Evolutionary conservation across 2,797 vertebrate species (phyloP).

Genomic region (Zonotrichia albicollis): DNA sequence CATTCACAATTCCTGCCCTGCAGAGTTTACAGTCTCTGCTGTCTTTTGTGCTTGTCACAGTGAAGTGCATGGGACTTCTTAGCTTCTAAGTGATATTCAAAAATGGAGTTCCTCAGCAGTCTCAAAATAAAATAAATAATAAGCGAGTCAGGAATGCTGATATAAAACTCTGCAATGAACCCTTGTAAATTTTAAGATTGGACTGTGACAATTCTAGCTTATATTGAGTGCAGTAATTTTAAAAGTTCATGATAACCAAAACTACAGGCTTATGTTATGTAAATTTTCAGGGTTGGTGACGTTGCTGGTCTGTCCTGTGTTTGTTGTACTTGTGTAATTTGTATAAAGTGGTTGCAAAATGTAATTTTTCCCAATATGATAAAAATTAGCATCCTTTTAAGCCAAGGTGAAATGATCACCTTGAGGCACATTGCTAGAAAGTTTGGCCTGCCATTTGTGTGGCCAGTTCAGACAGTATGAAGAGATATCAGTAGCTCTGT

Average conservation of each 20-base stretch:
- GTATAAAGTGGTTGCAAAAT: neutral
- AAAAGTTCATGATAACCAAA: neutral
- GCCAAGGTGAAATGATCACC: neutral
- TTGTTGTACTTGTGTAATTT: neutral
- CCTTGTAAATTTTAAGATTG: neutral
- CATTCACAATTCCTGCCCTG: neutral
- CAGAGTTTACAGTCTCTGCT: neutral
- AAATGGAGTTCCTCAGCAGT: neutral
- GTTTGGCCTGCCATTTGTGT: neutral
- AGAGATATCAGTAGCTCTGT: neutral
- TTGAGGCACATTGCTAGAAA: neutral
- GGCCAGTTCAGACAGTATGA: neutral
- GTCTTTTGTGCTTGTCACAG: neutral
- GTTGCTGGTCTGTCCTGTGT: neutral
- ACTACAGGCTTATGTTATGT: neutral
- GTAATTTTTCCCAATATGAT: neutral
- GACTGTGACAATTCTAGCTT: neutral
- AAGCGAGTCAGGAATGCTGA: neutral
- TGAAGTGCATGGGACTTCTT: neutral
- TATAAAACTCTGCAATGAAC: neutral
- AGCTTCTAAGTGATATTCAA: neutral
- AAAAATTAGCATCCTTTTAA: neutral
- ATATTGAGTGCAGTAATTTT: neutral
- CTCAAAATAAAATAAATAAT: neutral
- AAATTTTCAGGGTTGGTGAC: neutral